Evolutionary conservation across 2,113 vertebrate genomes (phyloP).

Genomic region (Sturnira hondurensis): DNA sequence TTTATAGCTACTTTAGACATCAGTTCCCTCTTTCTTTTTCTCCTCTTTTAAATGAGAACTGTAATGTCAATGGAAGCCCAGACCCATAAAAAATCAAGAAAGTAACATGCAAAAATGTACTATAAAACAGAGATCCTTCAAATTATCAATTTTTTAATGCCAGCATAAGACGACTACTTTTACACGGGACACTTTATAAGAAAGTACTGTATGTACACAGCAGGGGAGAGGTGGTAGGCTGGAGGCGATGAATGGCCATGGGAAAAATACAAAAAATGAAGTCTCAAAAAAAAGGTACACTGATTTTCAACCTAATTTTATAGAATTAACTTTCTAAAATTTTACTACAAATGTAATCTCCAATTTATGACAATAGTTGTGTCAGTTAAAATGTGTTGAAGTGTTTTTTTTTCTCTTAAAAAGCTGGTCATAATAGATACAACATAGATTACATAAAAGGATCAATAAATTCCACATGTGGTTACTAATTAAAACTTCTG

Average conservation of each 20-base stretch:
- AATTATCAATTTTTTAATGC: not conserved
- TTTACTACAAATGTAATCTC: not conserved
- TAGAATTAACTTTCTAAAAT: not conserved
- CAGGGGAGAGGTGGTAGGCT: no score
- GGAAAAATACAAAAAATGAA: no score
- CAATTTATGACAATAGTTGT: not conserved
- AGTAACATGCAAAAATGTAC: not conserved
- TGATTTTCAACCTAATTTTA: constrained; percentile 15
- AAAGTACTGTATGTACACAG: not conserved
- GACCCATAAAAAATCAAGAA: not conserved
- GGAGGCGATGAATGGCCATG: no score
- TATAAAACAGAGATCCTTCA: not conserved
- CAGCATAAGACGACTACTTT: not conserved
- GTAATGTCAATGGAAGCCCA: not conserved
- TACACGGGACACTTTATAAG: not conserved
- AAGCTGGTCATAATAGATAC: not conserved
- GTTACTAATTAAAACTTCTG: not conserved
- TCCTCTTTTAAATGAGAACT: not conserved
- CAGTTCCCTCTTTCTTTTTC: not conserved
- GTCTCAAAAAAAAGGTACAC: not conserved
- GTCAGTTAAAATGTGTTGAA: not conserved
- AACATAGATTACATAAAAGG: not conserved
- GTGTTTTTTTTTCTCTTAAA: not conserved
- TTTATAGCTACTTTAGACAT: not conserved
- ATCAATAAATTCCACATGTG: not conserved